Base-by-base conservation (phyloP, 2,797 vertebrate genomes). In the Delichon dasypus region DNA sequence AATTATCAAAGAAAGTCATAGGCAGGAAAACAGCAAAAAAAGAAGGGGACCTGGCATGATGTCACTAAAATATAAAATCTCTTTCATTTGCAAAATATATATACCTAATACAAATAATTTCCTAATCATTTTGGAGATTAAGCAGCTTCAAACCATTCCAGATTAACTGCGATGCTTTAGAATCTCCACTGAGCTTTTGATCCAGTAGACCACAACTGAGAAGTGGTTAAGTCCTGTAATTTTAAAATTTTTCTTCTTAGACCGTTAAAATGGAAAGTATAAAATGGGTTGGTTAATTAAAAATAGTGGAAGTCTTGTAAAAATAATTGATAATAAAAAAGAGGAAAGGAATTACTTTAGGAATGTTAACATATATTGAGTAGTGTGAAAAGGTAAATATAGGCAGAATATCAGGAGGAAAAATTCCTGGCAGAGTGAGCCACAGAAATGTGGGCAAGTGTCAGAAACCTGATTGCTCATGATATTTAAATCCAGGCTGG, bases 261-360 rank as follows among this genome's bases (percentile, higher is more conserved):
- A 96, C 94, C 22, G 78, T 95, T 96, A 94, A 97, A 97, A 96
- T 96, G 88, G 89, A 95, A 96, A 97, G 47, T 93, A 92, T 81
- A 94, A 96, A 97, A 76, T 85, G 94, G 70, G 75, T 90, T 96
- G 86, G 93, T 96, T 96, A 97, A 98, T 98, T 98, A 97, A 97
- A 97, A 96, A 80, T 93, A 97, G 96, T 94, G 95, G 94, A 97
- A 97, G 94, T 84, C 91, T 96, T 97, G 85, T 97, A 95, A 98
- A 98, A 97, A 97, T 96, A 92, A 80, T 92, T 96, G 70, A 95
- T 85, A 91, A 83, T 97, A 97, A 96, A 97, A 97, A 95, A 96
- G 80, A 97, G 93, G 92, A 97, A 97, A 83, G 66, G 92, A 95
- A 96, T 96, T 96, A 88, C 95, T 93, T 95, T 80, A 95, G 88